These are phyloP conservation scores for Pectinophora gossypiella DNA, from an alignment of 1,140 invertebrate genomes.

Conservation along the genomic window DNA sequence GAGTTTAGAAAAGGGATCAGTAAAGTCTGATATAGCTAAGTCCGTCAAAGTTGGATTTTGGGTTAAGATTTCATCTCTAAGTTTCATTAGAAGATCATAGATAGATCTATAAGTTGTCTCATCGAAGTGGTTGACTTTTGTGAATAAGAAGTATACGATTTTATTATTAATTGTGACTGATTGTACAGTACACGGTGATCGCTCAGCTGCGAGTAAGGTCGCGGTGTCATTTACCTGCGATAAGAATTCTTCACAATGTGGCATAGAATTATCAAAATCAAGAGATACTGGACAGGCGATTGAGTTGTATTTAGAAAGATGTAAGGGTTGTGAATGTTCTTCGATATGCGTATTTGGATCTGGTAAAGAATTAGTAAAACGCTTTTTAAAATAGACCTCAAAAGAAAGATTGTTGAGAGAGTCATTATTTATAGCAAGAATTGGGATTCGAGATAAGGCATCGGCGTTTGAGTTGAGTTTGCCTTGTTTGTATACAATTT, in stretches of 20 bases:
- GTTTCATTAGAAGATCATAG: slow-evolving; percentile 24
- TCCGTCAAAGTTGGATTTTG: slow-evolving; percentile 4
- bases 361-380: slow-evolving; percentile 16
- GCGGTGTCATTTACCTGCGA: slow-evolving; percentile 17
- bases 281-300: slow-evolving; percentile 24
- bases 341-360: slow-evolving; percentile 17
- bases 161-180: slow-evolving; percentile 17
- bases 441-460: slow-evolving; percentile 37
- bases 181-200: slow-evolving; percentile 19
- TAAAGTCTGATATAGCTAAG: slow-evolving; percentile 22
- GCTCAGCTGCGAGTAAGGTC: slow-evolving; percentile 18
- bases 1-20: slow-evolving; percentile 18
- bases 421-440: slow-evolving; percentile 14
- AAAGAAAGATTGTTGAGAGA: slow-evolving; percentile 20
- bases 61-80: slow-evolving; percentile 9
- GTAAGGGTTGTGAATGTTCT: slow-evolving; percentile 16
- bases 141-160: slow-evolving; percentile 28
- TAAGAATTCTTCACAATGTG: slow-evolving; percentile 27
- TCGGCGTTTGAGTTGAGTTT: slow-evolving; percentile 53
- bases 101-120: slow-evolving; percentile 16
- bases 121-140: slow-evolving; percentile 33
- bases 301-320: slow-evolving; percentile 17
- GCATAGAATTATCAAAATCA: slow-evolving; percentile 29
- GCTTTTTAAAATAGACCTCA: slow-evolving; percentile 23
- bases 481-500: slow-evolving; percentile 63